Conservation (phyloP, 1,140 invertebrate species). For the Araneus ventricosus region DNA sequence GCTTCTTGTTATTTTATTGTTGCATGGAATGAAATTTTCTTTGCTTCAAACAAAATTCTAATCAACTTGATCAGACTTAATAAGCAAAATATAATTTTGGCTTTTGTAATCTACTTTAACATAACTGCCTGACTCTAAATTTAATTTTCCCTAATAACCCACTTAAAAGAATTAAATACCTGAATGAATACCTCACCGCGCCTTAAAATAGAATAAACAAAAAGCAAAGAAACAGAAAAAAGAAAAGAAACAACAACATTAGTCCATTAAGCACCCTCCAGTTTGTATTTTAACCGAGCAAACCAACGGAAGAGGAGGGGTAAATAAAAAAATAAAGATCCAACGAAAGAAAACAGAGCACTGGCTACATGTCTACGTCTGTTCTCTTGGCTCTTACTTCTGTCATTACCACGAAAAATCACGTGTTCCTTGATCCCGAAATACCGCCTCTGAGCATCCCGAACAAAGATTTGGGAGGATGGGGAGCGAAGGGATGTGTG, state of each 20-base stretch:
- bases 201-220: neutral
- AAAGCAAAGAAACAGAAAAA: neutral
- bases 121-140: too few species aligned
- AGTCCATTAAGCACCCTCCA: neutral
- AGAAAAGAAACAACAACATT: neutral
- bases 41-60: too few species aligned
- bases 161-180: too few species aligned
- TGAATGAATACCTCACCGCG: neutral
- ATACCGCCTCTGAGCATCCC: slow-evolving; percentile 19
- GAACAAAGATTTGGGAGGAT: slow-evolving; percentile 62
- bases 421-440: slow-evolving; percentile 61
- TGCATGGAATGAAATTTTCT: too few species aligned
- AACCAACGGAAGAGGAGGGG: neutral
- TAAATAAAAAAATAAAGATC: neutral
- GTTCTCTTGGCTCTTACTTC: slow-evolving; percentile 44
- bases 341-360: slow-evolving; percentile 1
- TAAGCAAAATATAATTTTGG: too few species aligned
- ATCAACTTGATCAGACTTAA: too few species aligned
- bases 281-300: neutral
- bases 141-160: too few species aligned
- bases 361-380: neutral
- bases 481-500: slow-evolving; percentile 9
- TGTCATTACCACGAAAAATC: slow-evolving; percentile 70
- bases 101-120: too few species aligned
- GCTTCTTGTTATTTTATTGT: too few species aligned